These are phyloP conservation scores for Drusus annulatus DNA, from an alignment of 1,140 invertebrate genomes.

Conservation along the genomic window DNA sequence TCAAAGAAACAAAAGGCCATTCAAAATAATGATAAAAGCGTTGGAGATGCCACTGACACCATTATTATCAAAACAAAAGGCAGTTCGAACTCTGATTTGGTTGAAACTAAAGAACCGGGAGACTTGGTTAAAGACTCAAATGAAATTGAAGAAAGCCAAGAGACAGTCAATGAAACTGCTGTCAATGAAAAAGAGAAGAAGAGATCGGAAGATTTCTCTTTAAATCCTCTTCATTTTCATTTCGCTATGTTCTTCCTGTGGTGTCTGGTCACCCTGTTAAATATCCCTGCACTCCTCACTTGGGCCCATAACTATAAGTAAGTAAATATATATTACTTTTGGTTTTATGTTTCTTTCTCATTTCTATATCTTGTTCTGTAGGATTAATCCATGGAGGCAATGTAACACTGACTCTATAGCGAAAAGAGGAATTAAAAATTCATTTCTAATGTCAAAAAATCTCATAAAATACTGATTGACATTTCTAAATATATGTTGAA, in stretches of 20 bases:
- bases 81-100: neutral
- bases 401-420: no score
- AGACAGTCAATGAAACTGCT: conserved; percentile 43
- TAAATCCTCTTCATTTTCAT: conserved; percentile 74
- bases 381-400: no score
- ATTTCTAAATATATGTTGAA: neutral
- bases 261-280: conserved; percentile 70
- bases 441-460: no score
- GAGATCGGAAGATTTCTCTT: conserved; percentile 61
- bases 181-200: conserved; percentile 46
- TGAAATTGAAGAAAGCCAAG: neutral
- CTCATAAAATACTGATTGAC: neutral
- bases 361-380: neutral
- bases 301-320: conserved; percentile 78
- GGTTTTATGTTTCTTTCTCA: no score
- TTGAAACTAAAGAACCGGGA: conserved; percentile 9
- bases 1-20: neutral
- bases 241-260: conserved; percentile 75
- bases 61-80: neutral
- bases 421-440: no score
- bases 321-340: conserved; percentile 59
- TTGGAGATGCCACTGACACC: conserved; percentile 6
- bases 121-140: neutral
- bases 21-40: neutral
- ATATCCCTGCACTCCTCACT: conserved; percentile 72